Conservation (phyloP, 2,888 invertebrate species). For the Amblyjoppa fuscipennis region DNA sequence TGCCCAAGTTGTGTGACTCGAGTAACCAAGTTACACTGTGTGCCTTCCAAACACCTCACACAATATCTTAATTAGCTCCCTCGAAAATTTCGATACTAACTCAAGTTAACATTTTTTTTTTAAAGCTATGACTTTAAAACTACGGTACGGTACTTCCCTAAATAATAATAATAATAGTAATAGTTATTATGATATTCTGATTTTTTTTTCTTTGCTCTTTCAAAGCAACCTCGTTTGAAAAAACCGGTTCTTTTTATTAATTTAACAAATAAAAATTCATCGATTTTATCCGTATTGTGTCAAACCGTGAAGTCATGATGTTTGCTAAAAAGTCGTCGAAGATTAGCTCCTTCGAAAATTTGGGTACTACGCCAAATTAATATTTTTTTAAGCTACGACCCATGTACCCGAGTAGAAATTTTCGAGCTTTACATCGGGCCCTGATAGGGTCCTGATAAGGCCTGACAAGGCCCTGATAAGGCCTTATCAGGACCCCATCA, state of each 20-base stretch:
- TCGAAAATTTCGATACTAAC: neutral
- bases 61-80: neutral
- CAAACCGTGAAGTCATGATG: neutral
- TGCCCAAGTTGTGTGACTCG: neutral
- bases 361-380: too few species aligned
- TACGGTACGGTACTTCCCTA: neutral
- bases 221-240: too few species aligned
- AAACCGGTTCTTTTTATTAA: too few species aligned
- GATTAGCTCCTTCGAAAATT: too few species aligned
- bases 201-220: neutral
- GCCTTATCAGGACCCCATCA: too few species aligned
- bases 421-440: too few species aligned
- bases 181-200: too few species aligned
- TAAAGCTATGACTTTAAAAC: neutral
- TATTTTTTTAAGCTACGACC: too few species aligned
- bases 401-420: too few species aligned
- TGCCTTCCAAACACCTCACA: neutral
- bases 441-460: too few species aligned
- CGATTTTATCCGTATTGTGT: neutral
- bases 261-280: neutral
- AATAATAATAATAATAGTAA: too few species aligned
- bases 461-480: too few species aligned
- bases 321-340: neutral
- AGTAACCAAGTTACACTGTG: neutral
- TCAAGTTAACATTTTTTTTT: neutral